Evolutionary conservation across 1,140 invertebrate genomes (phyloP).

Genomic region (Luehdorfia chinensis): DNA sequence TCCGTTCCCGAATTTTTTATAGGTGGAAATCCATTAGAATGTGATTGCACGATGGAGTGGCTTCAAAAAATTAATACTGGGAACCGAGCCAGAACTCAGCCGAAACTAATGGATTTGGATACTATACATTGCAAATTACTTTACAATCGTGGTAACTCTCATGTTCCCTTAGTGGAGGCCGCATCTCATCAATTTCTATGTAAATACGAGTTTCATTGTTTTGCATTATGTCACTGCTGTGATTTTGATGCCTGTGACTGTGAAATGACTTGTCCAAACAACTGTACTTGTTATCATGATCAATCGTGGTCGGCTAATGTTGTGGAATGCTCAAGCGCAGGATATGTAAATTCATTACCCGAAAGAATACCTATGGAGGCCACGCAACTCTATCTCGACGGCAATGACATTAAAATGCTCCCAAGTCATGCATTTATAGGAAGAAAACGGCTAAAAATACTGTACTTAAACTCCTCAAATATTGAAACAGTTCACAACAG

Average conservation of each 20-base stretch:
- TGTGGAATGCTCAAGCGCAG: constrained; percentile 89
- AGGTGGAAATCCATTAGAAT: constrained; percentile 92
- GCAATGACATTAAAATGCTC: constrained; percentile 87
- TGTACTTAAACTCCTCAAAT: constrained; percentile 91
- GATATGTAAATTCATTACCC: constrained; percentile 85
- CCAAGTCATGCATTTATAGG: constrained; percentile 94
- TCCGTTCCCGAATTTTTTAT: constrained; percentile 94
- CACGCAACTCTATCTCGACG: constrained; percentile 92
- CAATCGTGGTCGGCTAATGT: constrained; percentile 95
- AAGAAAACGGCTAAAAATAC: constrained; percentile 87
- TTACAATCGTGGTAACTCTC: constrained; percentile 88
- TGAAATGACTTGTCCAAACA: constrained; percentile 95
- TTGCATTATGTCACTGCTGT: constrained; percentile 93
- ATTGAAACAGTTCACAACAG: constrained; percentile 92
- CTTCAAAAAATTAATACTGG: constrained; percentile 89
- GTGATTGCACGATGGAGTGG: constrained; percentile 87
- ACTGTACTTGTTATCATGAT: constrained; percentile 95
- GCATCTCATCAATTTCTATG: constrained; percentile 93
- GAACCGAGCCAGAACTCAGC: constrained; percentile 87
- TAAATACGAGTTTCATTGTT: constrained; percentile 94
- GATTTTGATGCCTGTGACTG: constrained; percentile 96
- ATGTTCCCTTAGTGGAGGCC: constrained; percentile 89
- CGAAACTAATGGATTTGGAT: constrained; percentile 91
- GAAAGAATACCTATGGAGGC: constrained; percentile 95
- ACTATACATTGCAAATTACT: constrained; percentile 92